Base-by-base conservation (phyloP, 2,797 vertebrate genomes). In the Mionectes olivaceus region DNA sequence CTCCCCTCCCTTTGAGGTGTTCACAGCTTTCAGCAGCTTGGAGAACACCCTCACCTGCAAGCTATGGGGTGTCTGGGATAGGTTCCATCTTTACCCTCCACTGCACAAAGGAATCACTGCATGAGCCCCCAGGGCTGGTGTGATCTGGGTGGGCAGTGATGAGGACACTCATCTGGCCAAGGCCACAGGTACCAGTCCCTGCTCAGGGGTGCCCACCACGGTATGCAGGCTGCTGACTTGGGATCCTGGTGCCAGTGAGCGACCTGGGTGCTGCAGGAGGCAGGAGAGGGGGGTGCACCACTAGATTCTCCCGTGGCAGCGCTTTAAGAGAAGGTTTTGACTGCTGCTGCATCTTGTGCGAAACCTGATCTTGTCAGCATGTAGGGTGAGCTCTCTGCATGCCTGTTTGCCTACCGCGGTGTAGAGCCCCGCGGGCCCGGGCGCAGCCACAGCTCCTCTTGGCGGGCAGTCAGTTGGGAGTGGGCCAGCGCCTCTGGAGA, bases 291-390 rank as follows among this genome's bases (percentile, higher is more conserved):
- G 57, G 60, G 5, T 12, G 41, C 81, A 47, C 50, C 59, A 7
- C 13, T 71, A 30, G 61, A 75, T 73, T 75, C 89, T 89, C 37
- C 74, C 87, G 57, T 47, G 81, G 87, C 83, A 46, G 13, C 0
- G 59, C 87, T 92, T 43, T 7, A 19, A 83, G 74, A 89, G 87
- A 70, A 77, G 79, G 59, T 81, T 93, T 95, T 96, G 94, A 81
- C 91, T 82, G 88, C 85, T 16, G 60, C 83, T 79, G 89, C 91
- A 3, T 61, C 92, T 53, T 83, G 52, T 88, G 57, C 41, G 91
- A 95, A 96, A 95, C 89, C 89, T 13, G 94, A 96, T 92, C 93
- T 84, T 68, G 93, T 68, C 89, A 49, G 91, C 8, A 35, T 57
- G 89, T 64, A 23, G 52, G 25, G 83, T 49, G 95, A 4, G 92